Conservation (phyloP, 2,113 vertebrate species). For the Anser brachyrhynchus region DNA sequence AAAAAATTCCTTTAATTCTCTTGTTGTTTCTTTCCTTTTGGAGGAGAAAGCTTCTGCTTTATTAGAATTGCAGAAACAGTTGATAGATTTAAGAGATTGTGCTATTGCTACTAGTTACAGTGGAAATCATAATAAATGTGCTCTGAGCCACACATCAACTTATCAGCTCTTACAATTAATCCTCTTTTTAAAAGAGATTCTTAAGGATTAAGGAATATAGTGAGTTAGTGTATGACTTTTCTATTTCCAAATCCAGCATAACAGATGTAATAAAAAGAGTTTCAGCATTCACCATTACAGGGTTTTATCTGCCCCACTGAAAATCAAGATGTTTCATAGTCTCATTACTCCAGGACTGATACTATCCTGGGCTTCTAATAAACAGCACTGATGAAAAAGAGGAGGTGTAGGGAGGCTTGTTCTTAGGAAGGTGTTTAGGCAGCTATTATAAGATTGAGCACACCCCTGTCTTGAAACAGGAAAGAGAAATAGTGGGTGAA, state of each 20-base stretch:
- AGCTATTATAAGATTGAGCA: not conserved
- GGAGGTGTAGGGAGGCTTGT: not conserved
- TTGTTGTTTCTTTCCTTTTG: not conserved
- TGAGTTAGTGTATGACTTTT: not conserved
- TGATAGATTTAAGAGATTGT: not conserved
- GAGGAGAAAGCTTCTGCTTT: not conserved
- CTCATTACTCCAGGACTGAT: not conserved
- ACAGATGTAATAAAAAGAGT: not conserved
- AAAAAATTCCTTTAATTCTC: not conserved
- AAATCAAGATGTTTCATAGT: not conserved
- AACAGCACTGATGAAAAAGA: not conserved
- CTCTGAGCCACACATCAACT: not conserved
- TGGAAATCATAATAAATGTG: not conserved
- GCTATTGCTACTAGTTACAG: slow-evolving; percentile 3
- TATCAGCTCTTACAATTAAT: slow-evolving; percentile 38
- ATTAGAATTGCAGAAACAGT: not conserved
- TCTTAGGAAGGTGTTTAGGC: not conserved
- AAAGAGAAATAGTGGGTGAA: not conserved
- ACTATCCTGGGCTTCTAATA: not conserved
- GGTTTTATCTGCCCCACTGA: not conserved
- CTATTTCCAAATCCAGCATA: slow-evolving; percentile 12
- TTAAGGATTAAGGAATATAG: not conserved
- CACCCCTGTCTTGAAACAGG: not conserved
- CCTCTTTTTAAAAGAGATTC: slow-evolving; percentile 34
- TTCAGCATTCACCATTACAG: not conserved